Conservation (phyloP, 2,797 vertebrate species). For the Argentina silus region DNA sequence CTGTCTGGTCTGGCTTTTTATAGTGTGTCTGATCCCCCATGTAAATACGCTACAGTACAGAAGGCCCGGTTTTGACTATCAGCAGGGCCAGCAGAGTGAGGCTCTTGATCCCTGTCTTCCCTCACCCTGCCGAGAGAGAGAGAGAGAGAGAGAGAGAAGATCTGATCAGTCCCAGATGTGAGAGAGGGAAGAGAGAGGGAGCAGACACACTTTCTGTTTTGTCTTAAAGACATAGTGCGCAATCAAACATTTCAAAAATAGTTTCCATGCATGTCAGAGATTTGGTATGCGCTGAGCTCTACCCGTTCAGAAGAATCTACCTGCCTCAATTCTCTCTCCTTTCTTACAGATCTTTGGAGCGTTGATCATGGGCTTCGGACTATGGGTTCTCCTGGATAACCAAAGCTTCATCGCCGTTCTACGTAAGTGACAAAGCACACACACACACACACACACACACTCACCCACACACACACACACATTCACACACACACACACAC, state of each 20-base stretch:
- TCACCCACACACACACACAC: neutral
- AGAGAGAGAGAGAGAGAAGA: slow-evolving; percentile 18
- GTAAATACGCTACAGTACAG: neutral
- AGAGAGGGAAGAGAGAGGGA: slow-evolving; percentile 4
- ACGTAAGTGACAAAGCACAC: slow-evolving; percentile 79
- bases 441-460: neutral
- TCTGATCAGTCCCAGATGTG: slow-evolving; percentile 60
- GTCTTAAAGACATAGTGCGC: slow-evolving; percentile 14
- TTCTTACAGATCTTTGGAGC: slow-evolving; percentile 86
- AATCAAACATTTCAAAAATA: neutral
- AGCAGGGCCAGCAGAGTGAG: neutral
- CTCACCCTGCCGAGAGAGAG: neutral
- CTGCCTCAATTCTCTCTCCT: neutral
- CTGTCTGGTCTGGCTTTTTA: neutral
- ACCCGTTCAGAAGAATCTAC: neutral
- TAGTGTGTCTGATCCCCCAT: neutral
- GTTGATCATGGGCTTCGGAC: slow-evolving; percentile 90
- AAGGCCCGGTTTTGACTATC: slow-evolving; percentile 11
- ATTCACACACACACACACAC: neutral
- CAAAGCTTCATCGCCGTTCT: slow-evolving; percentile 91
- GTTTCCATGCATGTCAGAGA: neutral
- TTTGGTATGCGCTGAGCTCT: neutral
- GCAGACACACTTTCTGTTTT: slow-evolving; percentile 7
- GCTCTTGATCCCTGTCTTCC: too few relatives aligned
- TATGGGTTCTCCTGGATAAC: slow-evolving; percentile 93